Conservation (phyloP, 2,888 invertebrate species). For the Plagodis dolabraria region DNA sequence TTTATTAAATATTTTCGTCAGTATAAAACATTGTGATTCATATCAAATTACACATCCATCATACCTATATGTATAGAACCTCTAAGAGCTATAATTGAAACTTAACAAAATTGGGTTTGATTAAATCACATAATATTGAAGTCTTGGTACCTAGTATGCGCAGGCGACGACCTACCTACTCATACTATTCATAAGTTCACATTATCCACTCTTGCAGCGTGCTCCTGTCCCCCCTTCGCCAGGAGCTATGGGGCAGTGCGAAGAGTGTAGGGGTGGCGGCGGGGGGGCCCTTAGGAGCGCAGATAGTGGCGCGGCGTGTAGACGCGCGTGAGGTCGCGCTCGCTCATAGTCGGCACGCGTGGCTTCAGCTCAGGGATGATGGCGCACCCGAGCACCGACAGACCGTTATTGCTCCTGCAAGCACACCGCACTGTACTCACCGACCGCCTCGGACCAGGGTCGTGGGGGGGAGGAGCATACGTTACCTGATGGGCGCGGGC, state of each 20-base stretch:
- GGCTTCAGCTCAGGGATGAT: conserved; percentile 85
- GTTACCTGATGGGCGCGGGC: conserved; percentile 57
- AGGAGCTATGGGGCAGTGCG: neutral
- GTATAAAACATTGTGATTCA: conserved; percentile 8
- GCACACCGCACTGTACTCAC: neutral
- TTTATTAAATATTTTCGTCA: conserved; percentile 2
- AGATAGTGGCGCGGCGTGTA: conserved; percentile 57
- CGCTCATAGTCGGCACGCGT: conserved; percentile 84
- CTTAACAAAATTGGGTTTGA: conserved; percentile 21
- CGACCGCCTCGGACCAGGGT: neutral
- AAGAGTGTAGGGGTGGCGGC: neutral
- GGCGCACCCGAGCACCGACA: conserved; percentile 83
- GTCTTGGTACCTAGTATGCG: too few species aligned
- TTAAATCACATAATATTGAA: neutral
- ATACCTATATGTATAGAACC: neutral
- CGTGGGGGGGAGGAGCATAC: too few species aligned
- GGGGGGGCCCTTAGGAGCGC: conserved; percentile 49
- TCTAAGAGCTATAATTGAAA: conserved; percentile 11
- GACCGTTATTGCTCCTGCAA: conserved; percentile 62
- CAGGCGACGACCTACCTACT: too few species aligned
- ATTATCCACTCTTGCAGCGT: too few species aligned
- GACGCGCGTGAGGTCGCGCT: conserved; percentile 79
- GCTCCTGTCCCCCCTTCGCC: too few species aligned
- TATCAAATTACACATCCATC: conserved; percentile 5
- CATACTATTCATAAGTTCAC: too few species aligned